phyloP scores from a whole-genome alignment of 2,113 vertebrate genomes.

The Epinephelus lanceolatus region DNA sequence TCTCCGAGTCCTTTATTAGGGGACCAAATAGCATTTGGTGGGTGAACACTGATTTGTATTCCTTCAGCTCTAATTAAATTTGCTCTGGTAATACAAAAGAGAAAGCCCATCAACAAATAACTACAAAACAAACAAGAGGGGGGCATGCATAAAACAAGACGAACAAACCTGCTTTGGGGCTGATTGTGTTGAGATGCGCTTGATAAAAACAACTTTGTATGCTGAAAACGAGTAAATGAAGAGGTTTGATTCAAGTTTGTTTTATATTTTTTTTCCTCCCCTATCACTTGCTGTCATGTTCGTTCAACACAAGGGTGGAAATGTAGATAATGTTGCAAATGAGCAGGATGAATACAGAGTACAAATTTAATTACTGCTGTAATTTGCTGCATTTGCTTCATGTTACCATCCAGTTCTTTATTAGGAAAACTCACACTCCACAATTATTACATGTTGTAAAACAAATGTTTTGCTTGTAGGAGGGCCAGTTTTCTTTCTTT shows the following conservation, averaged over 20 bases:
- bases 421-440: not conserved
- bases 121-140: constrained; percentile 70
- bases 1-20: constrained; percentile 64
- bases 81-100: constrained; percentile 76
- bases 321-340: constrained; percentile 24
- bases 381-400: not conserved
- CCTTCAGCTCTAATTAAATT: constrained; percentile 80
- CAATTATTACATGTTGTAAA: not conserved
- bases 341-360: constrained; percentile 2
- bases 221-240: constrained; percentile 52
- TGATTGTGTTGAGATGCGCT: constrained; percentile 74
- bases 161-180: constrained; percentile 59
- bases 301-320: constrained; percentile 1
- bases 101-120: constrained; percentile 76
- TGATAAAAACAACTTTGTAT: constrained; percentile 55
- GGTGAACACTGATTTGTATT: constrained; percentile 77
- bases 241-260: constrained; percentile 28
- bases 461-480: not conserved
- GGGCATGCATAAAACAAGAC: constrained; percentile 54
- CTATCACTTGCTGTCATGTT: not conserved
- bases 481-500: too few relatives aligned
- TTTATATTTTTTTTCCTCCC: not conserved
- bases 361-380: not conserved
- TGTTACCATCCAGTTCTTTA: not conserved
- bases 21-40: constrained; percentile 73